A percentile compares a stretch with the other conserved stretches of the same genome.
Conservation (phyloP, 2,797 vertebrate species). For the Austrolebias charrua region DNA sequence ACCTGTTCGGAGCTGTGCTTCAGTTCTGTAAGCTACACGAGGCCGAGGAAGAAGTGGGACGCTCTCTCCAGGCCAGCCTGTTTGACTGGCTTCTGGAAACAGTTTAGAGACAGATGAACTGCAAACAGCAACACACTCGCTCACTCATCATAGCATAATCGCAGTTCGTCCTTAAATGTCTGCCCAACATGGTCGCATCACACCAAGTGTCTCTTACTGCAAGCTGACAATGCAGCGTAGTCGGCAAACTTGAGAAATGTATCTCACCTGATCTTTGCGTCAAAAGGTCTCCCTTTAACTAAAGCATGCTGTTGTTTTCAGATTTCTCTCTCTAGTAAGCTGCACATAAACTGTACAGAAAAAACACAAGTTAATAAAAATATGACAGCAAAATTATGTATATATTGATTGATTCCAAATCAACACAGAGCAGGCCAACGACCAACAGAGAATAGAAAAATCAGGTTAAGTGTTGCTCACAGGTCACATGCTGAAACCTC, state of each 20-base stretch:
- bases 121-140: conserved; percentile 30
- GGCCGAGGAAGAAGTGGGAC: conserved; percentile 73
- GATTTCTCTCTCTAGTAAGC: conserved; percentile 32
- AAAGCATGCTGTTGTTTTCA: conserved; percentile 57
- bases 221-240: conserved; percentile 34
- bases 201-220: conserved; percentile 28
- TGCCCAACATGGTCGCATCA: conserved; percentile 20
- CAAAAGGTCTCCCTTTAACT: conserved; percentile 72
- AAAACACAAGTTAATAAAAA: conserved; percentile 11
- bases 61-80: conserved; percentile 78
- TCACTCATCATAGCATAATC: conserved; percentile 19
- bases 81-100: conserved; percentile 95
- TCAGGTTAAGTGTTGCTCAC: conserved; percentile 35
- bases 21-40: conserved; percentile 87
- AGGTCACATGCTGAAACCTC: conserved; percentile 18
- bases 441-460: conserved; percentile 35
- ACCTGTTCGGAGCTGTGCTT: conserved; percentile 89
- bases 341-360: conserved; percentile 32
- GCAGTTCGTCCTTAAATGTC: conserved; percentile 25
- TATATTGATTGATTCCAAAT: conserved; percentile 43
- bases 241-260: conserved; percentile 38
- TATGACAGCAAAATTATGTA: conserved; percentile 41
- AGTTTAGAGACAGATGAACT: conserved; percentile 69
- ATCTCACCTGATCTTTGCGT: conserved; percentile 24
- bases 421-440: conserved; percentile 31